Evolutionary conservation across 2,113 vertebrate species (phyloP).

Genomic region (Hystrix brachyura): DNA sequence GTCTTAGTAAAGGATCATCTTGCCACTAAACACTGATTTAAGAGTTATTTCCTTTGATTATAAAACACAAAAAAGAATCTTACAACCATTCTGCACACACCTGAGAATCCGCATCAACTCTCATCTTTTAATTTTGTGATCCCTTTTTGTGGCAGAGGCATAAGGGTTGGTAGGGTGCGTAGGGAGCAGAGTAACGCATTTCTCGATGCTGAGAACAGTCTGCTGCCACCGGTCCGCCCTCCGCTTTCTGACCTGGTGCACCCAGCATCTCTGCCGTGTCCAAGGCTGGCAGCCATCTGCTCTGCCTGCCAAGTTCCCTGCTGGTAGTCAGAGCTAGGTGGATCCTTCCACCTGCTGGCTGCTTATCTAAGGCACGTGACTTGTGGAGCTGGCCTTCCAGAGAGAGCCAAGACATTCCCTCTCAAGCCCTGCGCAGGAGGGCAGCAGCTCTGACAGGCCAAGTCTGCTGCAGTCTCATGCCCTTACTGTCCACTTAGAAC

Average conservation of each 20-base stretch:
- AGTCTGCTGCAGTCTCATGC: not conserved
- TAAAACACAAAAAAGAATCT: conserved; percentile 41
- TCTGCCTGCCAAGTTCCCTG: conserved; percentile 51
- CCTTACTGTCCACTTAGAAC: not conserved
- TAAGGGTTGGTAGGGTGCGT: not conserved
- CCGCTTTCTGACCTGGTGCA: not conserved
- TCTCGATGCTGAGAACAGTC: not conserved
- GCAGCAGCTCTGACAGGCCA: not conserved
- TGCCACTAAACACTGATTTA: not conserved
- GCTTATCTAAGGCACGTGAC: conserved; percentile 26
- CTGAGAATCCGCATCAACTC: not conserved
- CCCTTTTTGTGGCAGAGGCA: not conserved
- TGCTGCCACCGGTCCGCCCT: not conserved
- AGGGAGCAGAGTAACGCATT: not conserved
- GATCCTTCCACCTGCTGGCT: conserved; percentile 56
- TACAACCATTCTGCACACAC: not conserved
- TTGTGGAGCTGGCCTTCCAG: conserved; percentile 11
- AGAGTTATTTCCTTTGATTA: not conserved
- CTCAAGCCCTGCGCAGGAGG: not conserved
- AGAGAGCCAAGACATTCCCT: not conserved
- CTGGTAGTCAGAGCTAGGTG: conserved; percentile 39
- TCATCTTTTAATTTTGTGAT: not conserved
- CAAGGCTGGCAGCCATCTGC: conserved; percentile 48
- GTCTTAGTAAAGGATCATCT: conserved; percentile 48
- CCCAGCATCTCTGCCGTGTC: not conserved